Percentiles rank a stretch among this genome's conserved stretches.
phyloP scores from a whole-genome alignment of 2,797 vertebrate genomes.

The Lepilemur septentrionalis region DNA sequence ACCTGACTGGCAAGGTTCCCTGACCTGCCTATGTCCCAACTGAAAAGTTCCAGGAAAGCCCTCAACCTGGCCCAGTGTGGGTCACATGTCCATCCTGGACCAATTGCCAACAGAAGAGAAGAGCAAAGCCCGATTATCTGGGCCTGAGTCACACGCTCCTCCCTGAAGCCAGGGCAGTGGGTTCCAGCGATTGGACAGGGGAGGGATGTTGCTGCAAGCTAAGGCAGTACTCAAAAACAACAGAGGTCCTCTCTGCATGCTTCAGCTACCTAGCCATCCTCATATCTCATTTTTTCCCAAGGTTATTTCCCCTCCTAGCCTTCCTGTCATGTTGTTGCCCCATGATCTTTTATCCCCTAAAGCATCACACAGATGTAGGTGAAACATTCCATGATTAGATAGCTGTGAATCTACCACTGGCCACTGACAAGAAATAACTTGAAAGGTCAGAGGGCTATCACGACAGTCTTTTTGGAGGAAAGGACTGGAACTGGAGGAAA shows the following conservation, averaged over 20 bases:
- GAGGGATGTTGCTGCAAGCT: neutral
- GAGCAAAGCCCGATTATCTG: neutral
- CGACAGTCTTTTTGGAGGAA: neutral
- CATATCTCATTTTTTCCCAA: neutral
- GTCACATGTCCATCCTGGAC: neutral
- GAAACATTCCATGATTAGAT: neutral
- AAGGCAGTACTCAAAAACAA: neutral
- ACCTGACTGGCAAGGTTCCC: neutral
- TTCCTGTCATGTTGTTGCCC: neutral
- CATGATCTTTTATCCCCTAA: neutral
- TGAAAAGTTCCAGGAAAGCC: neutral
- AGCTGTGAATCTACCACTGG: neutral
- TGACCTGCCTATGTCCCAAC: neutral
- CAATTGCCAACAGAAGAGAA: neutral
- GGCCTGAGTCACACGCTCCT: neutral
- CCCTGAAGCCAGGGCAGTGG: too few species aligned
- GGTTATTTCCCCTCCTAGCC: too few species aligned
- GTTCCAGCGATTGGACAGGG: accelerated
- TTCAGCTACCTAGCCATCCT: neutral
- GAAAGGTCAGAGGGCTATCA: neutral
- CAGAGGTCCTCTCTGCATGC: neutral
- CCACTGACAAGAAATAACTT: neutral
- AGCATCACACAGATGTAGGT: neutral
- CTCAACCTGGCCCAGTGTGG: neutral
- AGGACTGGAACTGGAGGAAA: neutral